These are phyloP conservation scores for Catalaphyllia jardinei DNA, from an alignment of 64 coral and sea anemone species.

Conservation along the genomic window DNA sequence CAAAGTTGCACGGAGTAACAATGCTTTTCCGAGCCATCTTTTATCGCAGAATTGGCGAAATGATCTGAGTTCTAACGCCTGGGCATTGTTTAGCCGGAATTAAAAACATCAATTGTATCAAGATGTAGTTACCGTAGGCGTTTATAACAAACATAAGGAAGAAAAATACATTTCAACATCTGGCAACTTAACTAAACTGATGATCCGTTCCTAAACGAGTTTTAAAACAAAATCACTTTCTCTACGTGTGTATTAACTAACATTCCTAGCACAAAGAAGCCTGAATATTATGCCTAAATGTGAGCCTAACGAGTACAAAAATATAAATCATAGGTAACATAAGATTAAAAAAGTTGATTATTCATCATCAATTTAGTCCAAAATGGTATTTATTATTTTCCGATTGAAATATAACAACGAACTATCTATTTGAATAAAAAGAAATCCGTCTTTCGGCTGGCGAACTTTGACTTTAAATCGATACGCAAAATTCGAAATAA, in stretches of 20 bases:
- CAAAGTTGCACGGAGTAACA: conserved; percentile 10
- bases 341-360: background rate
- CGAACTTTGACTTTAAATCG: background rate
- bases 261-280: background rate
- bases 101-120: conserved; percentile 30
- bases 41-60: background rate
- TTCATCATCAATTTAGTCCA: background rate
- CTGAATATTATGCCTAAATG: conserved; percentile 1
- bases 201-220: background rate
- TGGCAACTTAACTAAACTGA: background rate
- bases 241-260: background rate
- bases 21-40: background rate
- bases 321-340: background rate
- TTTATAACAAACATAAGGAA: background rate
- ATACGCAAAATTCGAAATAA: too few species aligned
- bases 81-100: conserved; percentile 3
- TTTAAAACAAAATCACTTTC: background rate
- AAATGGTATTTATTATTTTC: conserved; percentile 1
- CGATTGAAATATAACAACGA: background rate
- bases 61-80: background rate
- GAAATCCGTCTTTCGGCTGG: background rate
- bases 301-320: background rate
- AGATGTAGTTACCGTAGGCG: conserved; percentile 7
- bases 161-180: conserved; percentile 2
- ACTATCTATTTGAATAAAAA: background rate